Conservation (phyloP, 2,888 invertebrate genomes). For the Luperina testacea region DNA sequence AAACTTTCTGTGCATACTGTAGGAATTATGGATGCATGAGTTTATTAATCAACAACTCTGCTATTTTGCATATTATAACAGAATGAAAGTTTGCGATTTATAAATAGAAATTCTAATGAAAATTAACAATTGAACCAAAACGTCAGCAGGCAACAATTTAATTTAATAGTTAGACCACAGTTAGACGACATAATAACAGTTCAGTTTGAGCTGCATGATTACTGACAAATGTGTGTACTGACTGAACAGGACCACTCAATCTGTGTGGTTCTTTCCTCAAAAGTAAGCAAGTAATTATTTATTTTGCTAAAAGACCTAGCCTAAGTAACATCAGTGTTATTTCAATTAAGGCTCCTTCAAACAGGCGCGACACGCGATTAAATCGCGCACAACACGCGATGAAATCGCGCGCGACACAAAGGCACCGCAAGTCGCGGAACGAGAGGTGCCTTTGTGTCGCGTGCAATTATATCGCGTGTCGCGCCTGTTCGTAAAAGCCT, state of each 20-base stretch:
- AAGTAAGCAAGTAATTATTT: neutral
- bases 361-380: too few species aligned
- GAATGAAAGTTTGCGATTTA: neutral
- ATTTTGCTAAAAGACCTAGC: too few species aligned
- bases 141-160: slow-evolving; percentile 8
- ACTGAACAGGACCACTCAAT: neutral
- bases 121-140: slow-evolving; percentile 6
- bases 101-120: slow-evolving; percentile 16
- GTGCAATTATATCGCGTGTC: too few species aligned
- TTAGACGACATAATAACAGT: slow-evolving; percentile 22
- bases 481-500: too few species aligned
- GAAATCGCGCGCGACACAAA: too few species aligned
- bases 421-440: too few species aligned
- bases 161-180: slow-evolving; percentile 18
- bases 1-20: slow-evolving; percentile 21
- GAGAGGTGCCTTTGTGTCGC: too few species aligned
- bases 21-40: slow-evolving; percentile 22
- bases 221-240: neutral
- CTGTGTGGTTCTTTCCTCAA: neutral
- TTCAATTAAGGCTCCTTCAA: too few species aligned
- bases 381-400: too few species aligned
- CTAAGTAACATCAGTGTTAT: too few species aligned
- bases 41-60: slow-evolving; percentile 32
- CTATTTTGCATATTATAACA: slow-evolving; percentile 4
- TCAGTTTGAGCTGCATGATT: neutral